Percentiles rank a stretch among this genome's conserved stretches.
Conservation (phyloP, 2,113 vertebrate species). For the Synodontis membranacea region DNA sequence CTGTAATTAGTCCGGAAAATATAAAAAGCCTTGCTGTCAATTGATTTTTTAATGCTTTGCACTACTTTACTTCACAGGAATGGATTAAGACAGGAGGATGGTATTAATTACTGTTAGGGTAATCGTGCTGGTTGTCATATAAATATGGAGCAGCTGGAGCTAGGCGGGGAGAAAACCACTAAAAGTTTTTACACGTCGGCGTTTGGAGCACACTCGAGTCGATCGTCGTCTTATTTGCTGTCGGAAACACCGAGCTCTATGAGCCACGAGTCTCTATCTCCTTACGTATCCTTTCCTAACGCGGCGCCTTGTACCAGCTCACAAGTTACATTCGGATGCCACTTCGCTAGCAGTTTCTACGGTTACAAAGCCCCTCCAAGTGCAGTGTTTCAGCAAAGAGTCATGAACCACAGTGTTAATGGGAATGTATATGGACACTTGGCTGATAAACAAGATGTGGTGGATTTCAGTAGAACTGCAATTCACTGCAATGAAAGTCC, state of each 20-base stretch:
- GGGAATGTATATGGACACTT: constrained; percentile 77
- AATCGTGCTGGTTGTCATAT: not conserved
- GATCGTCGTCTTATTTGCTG: constrained; percentile 62
- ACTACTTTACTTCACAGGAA: constrained; percentile 7
- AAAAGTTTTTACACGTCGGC: constrained; percentile 74
- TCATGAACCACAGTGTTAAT: constrained; percentile 76
- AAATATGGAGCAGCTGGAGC: constrained; percentile 70
- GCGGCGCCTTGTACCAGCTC: constrained; percentile 66
- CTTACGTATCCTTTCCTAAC: constrained; percentile 53
- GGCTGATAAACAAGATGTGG: constrained; percentile 82
- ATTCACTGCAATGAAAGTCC: constrained; percentile 76
- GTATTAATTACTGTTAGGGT: constrained; percentile 24
- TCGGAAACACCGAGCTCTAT: constrained; percentile 69
- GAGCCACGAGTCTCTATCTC: constrained; percentile 48
- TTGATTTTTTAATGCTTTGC: constrained; percentile 38
- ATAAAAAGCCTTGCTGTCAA: constrained; percentile 55
- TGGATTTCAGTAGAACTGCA: constrained; percentile 75
- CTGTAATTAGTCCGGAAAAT: constrained; percentile 57
- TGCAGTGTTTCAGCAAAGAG: constrained; percentile 77
- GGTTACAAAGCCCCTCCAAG: constrained; percentile 83
- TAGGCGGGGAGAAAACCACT: constrained; percentile 71
- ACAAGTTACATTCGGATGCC: constrained; percentile 79
- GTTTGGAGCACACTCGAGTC: constrained; percentile 66
- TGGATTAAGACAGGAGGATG: constrained; percentile 41
- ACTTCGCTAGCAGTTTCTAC: constrained; percentile 84